These are phyloP conservation scores for Eupithecia subfuscata DNA, from an alignment of 2,888 invertebrate genomes.

Conservation along the genomic window DNA sequence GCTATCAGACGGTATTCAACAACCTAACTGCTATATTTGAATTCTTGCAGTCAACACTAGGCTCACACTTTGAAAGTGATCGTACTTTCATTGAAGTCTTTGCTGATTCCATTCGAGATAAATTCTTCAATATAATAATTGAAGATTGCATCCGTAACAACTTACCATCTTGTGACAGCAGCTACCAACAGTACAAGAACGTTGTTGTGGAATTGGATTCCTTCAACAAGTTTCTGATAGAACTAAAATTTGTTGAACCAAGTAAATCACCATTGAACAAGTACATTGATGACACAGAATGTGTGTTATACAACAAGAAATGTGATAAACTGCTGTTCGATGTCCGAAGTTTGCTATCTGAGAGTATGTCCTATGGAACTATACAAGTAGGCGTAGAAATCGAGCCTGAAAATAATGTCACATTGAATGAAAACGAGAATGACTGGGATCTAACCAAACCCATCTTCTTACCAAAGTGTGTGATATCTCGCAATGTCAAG, in stretches of 20 bases:
- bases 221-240: slow-evolving; percentile 77
- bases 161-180: slow-evolving; percentile 73
- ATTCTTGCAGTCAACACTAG: slow-evolving; percentile 74
- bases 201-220: slow-evolving; percentile 73
- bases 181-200: slow-evolving; percentile 70
- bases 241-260: slow-evolving; percentile 73
- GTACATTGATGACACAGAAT: slow-evolving; percentile 74
- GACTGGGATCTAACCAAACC: slow-evolving; percentile 70
- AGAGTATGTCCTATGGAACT: slow-evolving; percentile 70
- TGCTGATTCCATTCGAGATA: slow-evolving; percentile 67
- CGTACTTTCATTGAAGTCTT: slow-evolving; percentile 74
- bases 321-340: slow-evolving; percentile 75
- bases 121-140: slow-evolving; percentile 76
- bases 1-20: slow-evolving; percentile 73
- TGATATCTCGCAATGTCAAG: slow-evolving; percentile 73
- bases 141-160: slow-evolving; percentile 75
- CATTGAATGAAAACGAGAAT: slow-evolving; percentile 60
- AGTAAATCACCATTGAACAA: slow-evolving; percentile 72
- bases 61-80: slow-evolving; percentile 69
- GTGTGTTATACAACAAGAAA: slow-evolving; percentile 76
- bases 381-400: slow-evolving; percentile 60
- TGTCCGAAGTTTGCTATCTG: slow-evolving; percentile 64
- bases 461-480: slow-evolving; percentile 73
- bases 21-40: slow-evolving; percentile 79
- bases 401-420: slow-evolving; percentile 57